Evolutionary conservation across 2,888 invertebrate genomes (phyloP), one percentile per base, ranked within the genome.

Genomic region (Tenodera sinensis): DNA sequence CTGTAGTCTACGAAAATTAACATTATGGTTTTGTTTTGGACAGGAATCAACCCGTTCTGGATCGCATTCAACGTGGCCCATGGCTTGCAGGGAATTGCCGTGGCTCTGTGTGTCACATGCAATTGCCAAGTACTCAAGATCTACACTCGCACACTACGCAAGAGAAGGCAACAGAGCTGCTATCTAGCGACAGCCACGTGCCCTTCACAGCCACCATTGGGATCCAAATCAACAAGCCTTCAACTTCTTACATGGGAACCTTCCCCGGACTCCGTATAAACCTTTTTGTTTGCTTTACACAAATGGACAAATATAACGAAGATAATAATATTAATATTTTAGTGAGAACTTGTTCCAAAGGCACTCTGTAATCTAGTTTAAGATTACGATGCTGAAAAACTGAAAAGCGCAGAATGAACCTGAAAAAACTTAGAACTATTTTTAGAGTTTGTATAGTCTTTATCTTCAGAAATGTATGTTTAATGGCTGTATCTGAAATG

Each of bases 101-200:
- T 96, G 89, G 95, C 95, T 27, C 93, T 95, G 92, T 93, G 95
- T 90, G 95, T 95, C 88, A 95, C 95, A 34, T 95, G 96, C 92
- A 95, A 95, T 92, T 95, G 95, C 92, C 94, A 94, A 91, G 92
- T 93, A 85, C 91, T 94, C 89, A 93, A 93, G 91, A 91, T 94
- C 85, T 94, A 94, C 92, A 92, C 92, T 83, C 92, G 93, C 81
- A 91, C 92, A 84, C 91, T 91, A 28, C 34, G 90, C 81, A 27
- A 87, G 85, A n/a, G 83, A 4, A 47, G 89, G 34, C 88, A 90
- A 90, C n/a, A 89, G 91, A 30, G 91, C 91, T n/a, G 84, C 28
- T 81, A 87, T 27, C 81, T 81, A 25, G 88, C 88, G 25, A 89
- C 84, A 15, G 91, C 91, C n/a, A 90, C 91, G 83, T 71, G 54